Percentiles rank a stretch among this genome's conserved stretches.
phyloP scores from a whole-genome alignment of 2,888 invertebrate species.

The Ophonus ardosiacus region DNA sequence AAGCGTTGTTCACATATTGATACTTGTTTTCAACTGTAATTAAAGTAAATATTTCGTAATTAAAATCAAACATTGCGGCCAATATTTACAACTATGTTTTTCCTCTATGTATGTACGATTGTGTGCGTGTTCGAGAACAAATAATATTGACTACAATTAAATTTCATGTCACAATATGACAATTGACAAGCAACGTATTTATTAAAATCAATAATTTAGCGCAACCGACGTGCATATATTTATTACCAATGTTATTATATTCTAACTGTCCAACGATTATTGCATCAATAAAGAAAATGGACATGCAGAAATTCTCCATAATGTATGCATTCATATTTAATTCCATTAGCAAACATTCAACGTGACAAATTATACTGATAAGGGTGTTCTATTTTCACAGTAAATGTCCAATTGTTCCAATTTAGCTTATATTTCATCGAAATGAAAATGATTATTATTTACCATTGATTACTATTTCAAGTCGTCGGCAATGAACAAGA shows the following conservation, averaged over 20 bases:
- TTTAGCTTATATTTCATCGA: neutral
- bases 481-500: too few relatives aligned
- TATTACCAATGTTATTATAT: slow-evolving; percentile 3
- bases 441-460: too few relatives aligned
- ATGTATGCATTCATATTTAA: neutral
- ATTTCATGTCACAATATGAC: slow-evolving; percentile 28
- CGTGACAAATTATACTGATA: neutral
- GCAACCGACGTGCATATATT: slow-evolving; percentile 20
- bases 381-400: neutral
- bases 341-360: neutral
- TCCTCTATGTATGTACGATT: neutral
- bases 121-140: slow-evolving; percentile 9
- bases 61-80: slow-evolving; percentile 58
- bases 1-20: slow-evolving; percentile 6
- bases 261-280: neutral
- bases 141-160: slow-evolving; percentile 42
- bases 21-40: slow-evolving; percentile 44
- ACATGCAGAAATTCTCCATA: neutral
- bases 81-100: slow-evolving; percentile 45
- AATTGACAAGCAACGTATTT: slow-evolving; percentile 42
- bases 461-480: too few relatives aligned
- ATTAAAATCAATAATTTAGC: slow-evolving; percentile 38
- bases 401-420: neutral
- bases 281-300: neutral
- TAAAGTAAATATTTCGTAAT: slow-evolving; percentile 61